Conservation (phyloP, 2,888 invertebrate genomes). For the Oscheius myriophilus region DNA sequence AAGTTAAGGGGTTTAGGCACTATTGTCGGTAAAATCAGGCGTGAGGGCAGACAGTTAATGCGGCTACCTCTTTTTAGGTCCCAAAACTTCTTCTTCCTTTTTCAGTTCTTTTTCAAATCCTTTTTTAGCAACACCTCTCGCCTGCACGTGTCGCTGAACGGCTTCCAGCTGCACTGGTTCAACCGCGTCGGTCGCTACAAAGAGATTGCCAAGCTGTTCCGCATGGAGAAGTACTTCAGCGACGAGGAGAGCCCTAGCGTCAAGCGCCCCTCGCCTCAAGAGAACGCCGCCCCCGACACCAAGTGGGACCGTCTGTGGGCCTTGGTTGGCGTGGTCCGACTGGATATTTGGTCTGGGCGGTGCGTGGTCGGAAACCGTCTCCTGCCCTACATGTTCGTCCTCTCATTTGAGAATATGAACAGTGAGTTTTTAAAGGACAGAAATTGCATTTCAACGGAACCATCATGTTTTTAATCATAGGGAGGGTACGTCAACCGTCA, state of each 20-base stretch:
- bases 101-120: too few species aligned
- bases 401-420: slow-evolving; percentile 28
- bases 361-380: slow-evolving; percentile 93
- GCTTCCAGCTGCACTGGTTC: slow-evolving; percentile 80
- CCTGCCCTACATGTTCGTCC: slow-evolving; percentile 79
- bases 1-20: too few species aligned
- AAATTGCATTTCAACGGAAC: too few species aligned
- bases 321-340: slow-evolving; percentile 54
- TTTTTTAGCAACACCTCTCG: slow-evolving; percentile 79
- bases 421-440: background rate
- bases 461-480: too few species aligned
- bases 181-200: slow-evolving; percentile 73
- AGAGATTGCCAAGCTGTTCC: slow-evolving; percentile 47
- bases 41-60: too few species aligned
- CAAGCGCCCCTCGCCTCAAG: background rate
- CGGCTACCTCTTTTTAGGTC: too few species aligned
- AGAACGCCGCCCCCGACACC: slow-evolving; percentile 25
- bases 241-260: slow-evolving; percentile 31
- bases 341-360: slow-evolving; percentile 89
- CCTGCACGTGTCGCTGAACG: slow-evolving; percentile 77
- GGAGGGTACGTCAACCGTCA: too few species aligned
- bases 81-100: too few species aligned
- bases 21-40: too few species aligned
- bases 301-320: slow-evolving; percentile 63
- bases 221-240: slow-evolving; percentile 46